Evolutionary conservation across 2,797 vertebrate genomes (phyloP).

Genomic region (Tokudaia tokunoshimensis): DNA sequence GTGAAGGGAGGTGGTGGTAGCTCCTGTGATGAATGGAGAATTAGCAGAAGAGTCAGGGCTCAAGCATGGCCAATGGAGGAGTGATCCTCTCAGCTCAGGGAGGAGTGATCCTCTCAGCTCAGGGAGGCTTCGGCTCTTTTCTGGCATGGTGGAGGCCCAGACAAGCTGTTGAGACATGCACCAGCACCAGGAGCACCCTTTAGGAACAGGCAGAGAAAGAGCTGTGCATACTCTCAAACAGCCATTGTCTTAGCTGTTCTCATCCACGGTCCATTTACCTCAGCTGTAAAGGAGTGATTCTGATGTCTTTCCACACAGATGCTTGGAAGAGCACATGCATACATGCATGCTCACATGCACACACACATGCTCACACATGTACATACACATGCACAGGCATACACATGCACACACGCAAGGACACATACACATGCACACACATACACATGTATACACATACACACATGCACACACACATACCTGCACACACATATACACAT

Average conservation of each 20-base stretch:
- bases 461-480: neutral
- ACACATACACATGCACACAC: neutral
- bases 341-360: neutral
- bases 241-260: neutral
- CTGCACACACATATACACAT: neutral
- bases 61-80: slow-evolving; percentile 69
- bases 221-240: neutral
- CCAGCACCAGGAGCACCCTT: neutral
- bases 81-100: slow-evolving; percentile 48
- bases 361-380: neutral
- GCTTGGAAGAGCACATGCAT: neutral
- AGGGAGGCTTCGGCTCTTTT: slow-evolving; percentile 64
- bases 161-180: slow-evolving; percentile 35
- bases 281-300: neutral
- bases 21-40: slow-evolving; percentile 81
- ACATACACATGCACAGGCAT: neutral
- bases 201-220: neutral
- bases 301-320: neutral
- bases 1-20: slow-evolving; percentile 81
- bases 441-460: neutral
- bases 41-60: slow-evolving; percentile 78
- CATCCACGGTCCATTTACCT: neutral
- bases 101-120: slow-evolving; percentile 60
- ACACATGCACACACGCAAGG: too few species aligned
- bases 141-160: neutral